A percentile compares a stretch with the other conserved stretches of the same genome.
These are phyloP conservation scores for Noctuana brunneofusca DNA, from an alignment of 2,888 invertebrate species.

Conservation along the genomic window DNA sequence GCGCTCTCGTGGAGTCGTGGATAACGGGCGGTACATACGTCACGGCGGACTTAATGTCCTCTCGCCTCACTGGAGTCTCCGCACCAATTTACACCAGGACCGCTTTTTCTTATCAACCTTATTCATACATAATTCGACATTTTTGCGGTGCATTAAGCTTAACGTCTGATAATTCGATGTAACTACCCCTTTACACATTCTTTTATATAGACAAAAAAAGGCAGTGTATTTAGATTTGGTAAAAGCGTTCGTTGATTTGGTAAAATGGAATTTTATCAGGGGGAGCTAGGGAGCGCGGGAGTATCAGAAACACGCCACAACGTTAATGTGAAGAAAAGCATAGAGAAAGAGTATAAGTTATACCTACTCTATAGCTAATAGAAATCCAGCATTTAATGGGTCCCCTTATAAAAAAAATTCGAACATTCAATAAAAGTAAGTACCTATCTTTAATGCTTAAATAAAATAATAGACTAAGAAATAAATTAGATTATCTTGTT, in stretches of 20 bases:
- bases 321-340: too few species aligned
- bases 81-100: constrained; percentile 67
- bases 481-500: constrained; percentile 18
- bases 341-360: too few species aligned
- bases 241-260: too few species aligned
- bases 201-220: not conserved
- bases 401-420: too few species aligned
- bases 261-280: too few species aligned
- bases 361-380: too few species aligned
- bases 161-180: constrained; percentile 50
- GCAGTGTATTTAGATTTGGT: too few species aligned
- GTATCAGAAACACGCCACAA: too few species aligned
- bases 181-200: constrained; percentile 20
- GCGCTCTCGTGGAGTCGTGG: constrained; percentile 48
- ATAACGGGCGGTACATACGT: constrained; percentile 46
- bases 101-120: constrained; percentile 65
- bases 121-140: constrained; percentile 58
- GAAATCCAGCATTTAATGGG: too few species aligned
- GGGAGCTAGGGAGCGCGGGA: too few species aligned
- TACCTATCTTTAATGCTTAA: not conserved
- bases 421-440: too few species aligned
- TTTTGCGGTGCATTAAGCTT: constrained; percentile 65
- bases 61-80: constrained; percentile 65
- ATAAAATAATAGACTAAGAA: constrained; percentile 1
- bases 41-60: constrained; percentile 60